Evolutionary conservation across 2,797 vertebrate genomes (phyloP), one percentile per base, ranked within the genome.

Genomic region (Podargus strigoides): DNA sequence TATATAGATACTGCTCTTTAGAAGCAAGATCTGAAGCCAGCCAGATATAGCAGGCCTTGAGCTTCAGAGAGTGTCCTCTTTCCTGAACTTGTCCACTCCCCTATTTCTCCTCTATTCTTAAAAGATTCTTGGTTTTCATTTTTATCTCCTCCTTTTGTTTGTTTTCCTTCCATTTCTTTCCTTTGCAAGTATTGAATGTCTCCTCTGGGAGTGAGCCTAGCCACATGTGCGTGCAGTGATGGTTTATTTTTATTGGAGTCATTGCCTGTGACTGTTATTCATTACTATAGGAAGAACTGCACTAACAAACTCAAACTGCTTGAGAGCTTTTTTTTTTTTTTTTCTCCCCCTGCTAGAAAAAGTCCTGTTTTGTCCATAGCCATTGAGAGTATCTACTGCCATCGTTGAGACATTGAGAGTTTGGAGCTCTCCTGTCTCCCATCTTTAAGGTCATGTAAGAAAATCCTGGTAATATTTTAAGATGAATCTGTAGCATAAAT

Each of bases 251-350:
- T 94, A 82, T 92, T 92, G 91, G 93, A 87, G 72, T 53, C 70
- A 41, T 94, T 96, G 93, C 91, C 95, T 93, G 90, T 90, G 70
- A 93, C 79, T 93, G 93, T 96, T 97, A 83, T 59, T 96, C 92
- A 78, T 95, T 96, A 90, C 92, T 92, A n/a, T 94, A 95, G 92
- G 88, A 94, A 96, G 93, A 96, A 52, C 85, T 91, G 76, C 72
- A 76, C 79, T 90, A 86, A 84, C 66, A 92, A 92, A 91, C 42
- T 89, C 66, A 92, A 92, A 91, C 42, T 89, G 55, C 59, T 82
- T 24, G 22, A 75, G 73, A 50, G 28, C 28, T 39, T 55, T 42
- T 39, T 56, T 30, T 39, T 63, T 67, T 68, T n/a, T n/a, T n/a
- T n/a, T n/a, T n/a, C n/a, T n/a, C n/a, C n/a, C n/a, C n/a, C 78